Evolutionary conservation across 2,113 vertebrate species (phyloP).

Genomic region (Lates calcarifer): DNA sequence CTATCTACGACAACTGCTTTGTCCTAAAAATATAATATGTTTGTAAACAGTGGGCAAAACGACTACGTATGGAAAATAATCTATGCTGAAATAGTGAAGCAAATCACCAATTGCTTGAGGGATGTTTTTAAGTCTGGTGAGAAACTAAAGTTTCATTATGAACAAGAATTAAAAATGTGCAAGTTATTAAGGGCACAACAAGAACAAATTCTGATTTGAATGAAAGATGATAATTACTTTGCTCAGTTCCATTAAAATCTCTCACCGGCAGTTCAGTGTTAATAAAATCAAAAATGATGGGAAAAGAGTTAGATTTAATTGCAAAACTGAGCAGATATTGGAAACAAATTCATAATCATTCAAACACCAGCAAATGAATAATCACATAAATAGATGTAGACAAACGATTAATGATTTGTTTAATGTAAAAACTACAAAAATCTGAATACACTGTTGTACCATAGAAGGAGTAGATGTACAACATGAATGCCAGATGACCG

Average conservation of each 20-base stretch:
- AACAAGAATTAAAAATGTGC: rapidly evolving
- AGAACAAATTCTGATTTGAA: background rate
- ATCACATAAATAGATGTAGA: background rate
- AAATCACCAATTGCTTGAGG: background rate
- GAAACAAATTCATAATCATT: background rate
- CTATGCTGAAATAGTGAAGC: background rate
- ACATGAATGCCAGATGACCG: background rate
- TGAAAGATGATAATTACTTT: background rate
- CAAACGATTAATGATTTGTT: rapidly evolving
- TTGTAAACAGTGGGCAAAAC: background rate
- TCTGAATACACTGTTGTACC: rapidly evolving
- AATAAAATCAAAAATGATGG: background rate
- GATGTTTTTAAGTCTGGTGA: background rate
- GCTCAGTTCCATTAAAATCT: background rate
- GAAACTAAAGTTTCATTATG: background rate
- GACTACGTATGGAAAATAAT: background rate
- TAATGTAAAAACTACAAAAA: background rate
- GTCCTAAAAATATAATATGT: background rate
- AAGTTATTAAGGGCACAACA: background rate
- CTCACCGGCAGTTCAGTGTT: rapidly evolving
- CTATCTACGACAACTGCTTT: background rate
- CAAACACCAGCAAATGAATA: rapidly evolving
- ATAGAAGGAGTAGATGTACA: background rate
- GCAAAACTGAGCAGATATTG: rapidly evolving
- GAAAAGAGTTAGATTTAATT: rapidly evolving